Base-by-base conservation (phyloP, 2,888 invertebrate species). In the Tyria jacobaeae region DNA sequence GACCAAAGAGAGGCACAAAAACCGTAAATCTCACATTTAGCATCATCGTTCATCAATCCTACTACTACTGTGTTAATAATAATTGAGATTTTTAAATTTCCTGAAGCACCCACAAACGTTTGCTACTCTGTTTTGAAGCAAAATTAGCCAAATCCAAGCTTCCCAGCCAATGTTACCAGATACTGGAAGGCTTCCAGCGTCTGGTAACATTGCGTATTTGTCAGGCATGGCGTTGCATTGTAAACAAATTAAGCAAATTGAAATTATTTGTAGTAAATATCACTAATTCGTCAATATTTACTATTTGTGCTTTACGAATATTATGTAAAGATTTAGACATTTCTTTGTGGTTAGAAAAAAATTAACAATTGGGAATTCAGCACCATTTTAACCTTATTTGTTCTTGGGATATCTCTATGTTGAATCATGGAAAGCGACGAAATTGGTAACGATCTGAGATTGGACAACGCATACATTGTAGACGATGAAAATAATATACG, bases 371-470 rank as follows among this genome's bases (percentile, higher is more conserved):
- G 17, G 35, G 17, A 27, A 6, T 27, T 17, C 14, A 41, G 39
- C 2, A 41, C 3, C 24, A 27, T 17, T 39, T 27, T 49, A 35
- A 56, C 64, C 68, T 70, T 39, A 4, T 25, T 37, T 31, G 54
- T 53, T 50, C 37, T 51, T 57, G 68, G 44, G 47, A 53, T n/a
- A 55, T 53, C 21, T 64, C 1, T 62, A 71, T 66, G 71, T 59
- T 53, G 41, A 75, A 84, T 48, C 68, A 95, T 95, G 95, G 95
- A 95, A 83, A 93, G 89, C 69, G 94, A 95, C 66, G 95, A 96
- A 80, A 94, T 96, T 81, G 95, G 95, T 49, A 95, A 95, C 81
- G 96, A 96, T 68, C 81, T 94, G 59, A 85, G 92, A 61, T 71
- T 92, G 60, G 90, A 91, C 58, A 88, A 86, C 69, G 91, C 91